Percentiles rank a stretch among this genome's conserved stretches.
These are phyloP conservation scores for Battus philenor DNA, from an alignment of 1,140 invertebrate genomes.

Conservation along the genomic window DNA sequence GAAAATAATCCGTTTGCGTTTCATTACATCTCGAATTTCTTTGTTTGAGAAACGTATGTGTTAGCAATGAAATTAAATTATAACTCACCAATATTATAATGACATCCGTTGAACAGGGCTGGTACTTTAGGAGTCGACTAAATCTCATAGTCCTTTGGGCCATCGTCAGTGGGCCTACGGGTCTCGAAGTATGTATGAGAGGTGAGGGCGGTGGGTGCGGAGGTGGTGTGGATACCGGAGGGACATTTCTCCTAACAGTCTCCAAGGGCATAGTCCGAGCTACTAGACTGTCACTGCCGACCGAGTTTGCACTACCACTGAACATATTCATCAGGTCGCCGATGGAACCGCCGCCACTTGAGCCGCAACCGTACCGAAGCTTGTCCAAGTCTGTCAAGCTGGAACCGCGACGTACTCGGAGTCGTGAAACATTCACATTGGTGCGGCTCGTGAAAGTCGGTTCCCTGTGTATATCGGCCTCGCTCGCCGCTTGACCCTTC, in stretches of 20 bases:
- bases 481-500: constrained; percentile 59
- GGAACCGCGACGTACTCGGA: constrained; percentile 80
- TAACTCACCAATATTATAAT: constrained; percentile 57
- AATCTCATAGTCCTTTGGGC: constrained; percentile 81
- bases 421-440: constrained; percentile 44
- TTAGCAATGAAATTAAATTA: too few relatives aligned
- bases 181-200: constrained; percentile 55
- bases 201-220: constrained; percentile 58
- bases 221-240: constrained; percentile 49
- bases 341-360: constrained; percentile 80
- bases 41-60: too few relatives aligned
- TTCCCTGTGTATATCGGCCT: constrained; percentile 58
- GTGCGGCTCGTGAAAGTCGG: constrained; percentile 35
- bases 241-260: constrained; percentile 78
- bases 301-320: constrained; percentile 81
- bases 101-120: constrained; percentile 59
- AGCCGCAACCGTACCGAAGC: constrained; percentile 72
- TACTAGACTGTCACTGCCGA: constrained; percentile 80
- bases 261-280: constrained; percentile 83
- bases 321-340: constrained; percentile 88
- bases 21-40: too few relatives aligned
- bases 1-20: too few relatives aligned
- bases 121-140: constrained; percentile 78
- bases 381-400: constrained; percentile 85
- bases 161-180: constrained; percentile 74